A percentile compares a stretch with the other conserved stretches of the same genome.
Evolutionary conservation across 2,113 vertebrate species (phyloP).

Genomic region (Nerophis lumbriciformis): DNA sequence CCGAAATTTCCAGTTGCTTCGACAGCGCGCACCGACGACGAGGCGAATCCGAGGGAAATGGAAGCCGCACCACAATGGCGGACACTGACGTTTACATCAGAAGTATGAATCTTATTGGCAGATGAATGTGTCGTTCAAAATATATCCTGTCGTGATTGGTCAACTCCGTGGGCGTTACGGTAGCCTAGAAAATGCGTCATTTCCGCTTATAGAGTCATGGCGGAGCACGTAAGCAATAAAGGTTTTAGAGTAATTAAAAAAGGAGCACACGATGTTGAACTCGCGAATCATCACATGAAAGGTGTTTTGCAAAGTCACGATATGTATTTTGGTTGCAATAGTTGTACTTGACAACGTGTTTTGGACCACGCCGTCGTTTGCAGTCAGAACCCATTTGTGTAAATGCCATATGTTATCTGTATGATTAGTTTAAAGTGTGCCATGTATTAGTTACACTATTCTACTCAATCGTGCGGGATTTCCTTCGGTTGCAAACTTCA

Average conservation of each 20-base stretch:
- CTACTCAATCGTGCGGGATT: too few relatives aligned
- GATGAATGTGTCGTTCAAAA: background rate
- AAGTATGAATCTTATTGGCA: constrained; percentile 28
- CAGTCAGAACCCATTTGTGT: too few relatives aligned
- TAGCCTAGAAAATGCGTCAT: background rate
- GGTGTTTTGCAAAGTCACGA: background rate
- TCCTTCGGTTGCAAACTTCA: background rate
- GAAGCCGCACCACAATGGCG: constrained; percentile 1
- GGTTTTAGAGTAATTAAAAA: background rate
- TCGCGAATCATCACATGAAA: background rate
- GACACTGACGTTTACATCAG: background rate
- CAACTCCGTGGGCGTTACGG: background rate
- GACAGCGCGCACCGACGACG: constrained; percentile 9
- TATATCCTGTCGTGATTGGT: constrained; percentile 2
- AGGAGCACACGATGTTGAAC: too few relatives aligned
- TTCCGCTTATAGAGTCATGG: background rate
- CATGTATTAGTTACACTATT: background rate
- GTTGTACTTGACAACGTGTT: too few relatives aligned
- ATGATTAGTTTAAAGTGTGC: too few relatives aligned
- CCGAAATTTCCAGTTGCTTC: constrained; percentile 16
- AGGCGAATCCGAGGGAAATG: constrained; percentile 15
- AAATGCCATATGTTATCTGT: too few relatives aligned
- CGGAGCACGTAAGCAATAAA: background rate
- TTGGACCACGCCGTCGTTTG: too few relatives aligned
- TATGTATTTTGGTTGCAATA: too few relatives aligned